Evolutionary conservation across 2,888 invertebrate species (phyloP).

Genomic region (Mimachlamys varia): DNA sequence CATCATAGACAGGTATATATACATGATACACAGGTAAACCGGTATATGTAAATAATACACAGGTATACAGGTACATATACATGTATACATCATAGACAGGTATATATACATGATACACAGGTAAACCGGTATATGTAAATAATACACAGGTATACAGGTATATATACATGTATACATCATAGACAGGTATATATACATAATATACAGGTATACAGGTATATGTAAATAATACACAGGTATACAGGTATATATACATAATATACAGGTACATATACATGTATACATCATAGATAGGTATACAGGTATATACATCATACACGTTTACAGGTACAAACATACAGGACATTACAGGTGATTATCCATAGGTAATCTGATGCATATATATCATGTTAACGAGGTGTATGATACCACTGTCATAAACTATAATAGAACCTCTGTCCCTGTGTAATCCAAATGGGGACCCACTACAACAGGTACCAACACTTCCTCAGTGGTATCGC

Average conservation of each 20-base stretch:
- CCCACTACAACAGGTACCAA: not conserved
- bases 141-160: not conserved
- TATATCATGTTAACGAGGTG: not conserved
- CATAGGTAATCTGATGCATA: no score
- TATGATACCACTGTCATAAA: not conserved
- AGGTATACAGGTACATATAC: no score
- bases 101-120: not conserved
- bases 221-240: no score
- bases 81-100: not conserved
- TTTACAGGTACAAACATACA: not conserved
- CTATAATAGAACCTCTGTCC: not conserved
- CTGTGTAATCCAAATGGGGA: not conserved
- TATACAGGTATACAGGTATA: not conserved
- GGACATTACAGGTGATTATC: no score
- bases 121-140: not conserved
- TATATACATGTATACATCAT: not conserved
- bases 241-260: not conserved
- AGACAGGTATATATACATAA: not conserved
- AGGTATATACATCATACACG: not conserved
- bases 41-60: not conserved
- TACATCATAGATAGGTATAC: not conserved
- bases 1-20: not conserved
- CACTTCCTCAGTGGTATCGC: not conserved
- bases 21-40: not conserved
- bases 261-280: not conserved